Base-by-base conservation (phyloP, 2,888 invertebrate genomes). In the Calliopum simillimum region DNA sequence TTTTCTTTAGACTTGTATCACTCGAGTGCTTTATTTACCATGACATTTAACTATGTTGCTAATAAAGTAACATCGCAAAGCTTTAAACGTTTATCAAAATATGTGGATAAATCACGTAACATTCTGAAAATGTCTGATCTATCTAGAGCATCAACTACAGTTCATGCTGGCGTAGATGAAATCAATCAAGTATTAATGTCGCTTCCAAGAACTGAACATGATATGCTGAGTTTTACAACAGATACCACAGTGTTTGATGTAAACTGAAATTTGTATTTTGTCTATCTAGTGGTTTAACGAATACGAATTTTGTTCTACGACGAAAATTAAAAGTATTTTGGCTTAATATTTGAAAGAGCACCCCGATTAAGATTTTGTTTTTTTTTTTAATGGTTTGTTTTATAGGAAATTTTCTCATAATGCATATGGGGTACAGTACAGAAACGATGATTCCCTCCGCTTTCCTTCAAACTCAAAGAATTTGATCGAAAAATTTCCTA, bases 31-130 rank as follows among this genome's bases (percentile, higher is more conserved):
- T 72, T 84, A 4, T 82, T 84, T 25, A 82, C 82, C 0, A 62
- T 85, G 74, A 82, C 81, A 1, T 82, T 76, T 67, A 80, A 77
- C 68, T 84, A 79, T 56, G 76, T 73, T 3, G 70, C 80, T 6
- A 68, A 73, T 0, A 79, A 78, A 4, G 55, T 76, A 11, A 70
- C 65, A 56, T 63, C 51, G 47, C 77, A 79, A 3, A 74, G 77
- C 4, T 68, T 74, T 19, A 82, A 79, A n/a, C 79, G 84, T 1
- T 76, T 81, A 46, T 74, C 79, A 14, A 76, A 78, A 14, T 84
- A 85, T 70, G 77, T 76, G 5, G 77, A 77, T 51, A 74, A 78
- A 23, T 73, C 80, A 4, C 72, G 82, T 0, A 82, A 84, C 71
- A 75, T 84, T 8, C 16, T 76, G 0, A 80, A 79, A 72, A 77